Conservation (phyloP, 92 coral and sea anemone species). For the Palythoa grandiflora region DNA sequence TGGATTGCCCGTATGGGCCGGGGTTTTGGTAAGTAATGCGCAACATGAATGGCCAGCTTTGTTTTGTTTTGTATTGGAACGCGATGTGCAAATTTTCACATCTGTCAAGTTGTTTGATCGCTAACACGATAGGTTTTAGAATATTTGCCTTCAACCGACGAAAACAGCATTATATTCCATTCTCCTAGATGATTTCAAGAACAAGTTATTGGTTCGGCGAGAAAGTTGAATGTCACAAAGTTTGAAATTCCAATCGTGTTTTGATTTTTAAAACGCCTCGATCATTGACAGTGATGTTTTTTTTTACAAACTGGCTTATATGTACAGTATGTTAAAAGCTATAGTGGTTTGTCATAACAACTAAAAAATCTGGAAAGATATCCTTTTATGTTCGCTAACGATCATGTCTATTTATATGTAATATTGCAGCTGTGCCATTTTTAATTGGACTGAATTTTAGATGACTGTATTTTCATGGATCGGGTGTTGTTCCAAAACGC, state of each 20-base stretch:
- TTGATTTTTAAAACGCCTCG: neutral
- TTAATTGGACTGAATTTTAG: too few relatives aligned
- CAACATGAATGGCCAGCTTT: neutral
- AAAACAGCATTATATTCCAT: neutral
- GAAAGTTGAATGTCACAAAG: neutral
- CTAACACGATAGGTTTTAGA: neutral
- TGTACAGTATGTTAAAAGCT: too few relatives aligned
- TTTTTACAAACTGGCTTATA: too few relatives aligned
- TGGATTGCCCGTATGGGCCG: conserved; percentile 90
- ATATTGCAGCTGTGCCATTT: too few relatives aligned
- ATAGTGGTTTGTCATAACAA: too few relatives aligned
- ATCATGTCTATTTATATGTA: too few relatives aligned
- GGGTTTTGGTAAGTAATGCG: conserved; percentile 74
- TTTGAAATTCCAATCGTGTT: conserved; percentile 24
- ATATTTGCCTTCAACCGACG: neutral
- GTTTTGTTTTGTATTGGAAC: neutral
- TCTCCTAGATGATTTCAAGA: neutral
- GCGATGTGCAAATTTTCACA: neutral
- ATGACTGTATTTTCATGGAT: too few relatives aligned
- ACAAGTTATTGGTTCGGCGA: neutral
- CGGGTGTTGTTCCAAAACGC: too few relatives aligned
- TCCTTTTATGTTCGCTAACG: too few relatives aligned
- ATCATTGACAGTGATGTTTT: too few relatives aligned
- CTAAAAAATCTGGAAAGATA: too few relatives aligned
- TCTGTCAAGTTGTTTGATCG: conserved; percentile 12